Base-by-base conservation (phyloP, 2,797 vertebrate genomes). In the Mormyrops attenuatus region DNA sequence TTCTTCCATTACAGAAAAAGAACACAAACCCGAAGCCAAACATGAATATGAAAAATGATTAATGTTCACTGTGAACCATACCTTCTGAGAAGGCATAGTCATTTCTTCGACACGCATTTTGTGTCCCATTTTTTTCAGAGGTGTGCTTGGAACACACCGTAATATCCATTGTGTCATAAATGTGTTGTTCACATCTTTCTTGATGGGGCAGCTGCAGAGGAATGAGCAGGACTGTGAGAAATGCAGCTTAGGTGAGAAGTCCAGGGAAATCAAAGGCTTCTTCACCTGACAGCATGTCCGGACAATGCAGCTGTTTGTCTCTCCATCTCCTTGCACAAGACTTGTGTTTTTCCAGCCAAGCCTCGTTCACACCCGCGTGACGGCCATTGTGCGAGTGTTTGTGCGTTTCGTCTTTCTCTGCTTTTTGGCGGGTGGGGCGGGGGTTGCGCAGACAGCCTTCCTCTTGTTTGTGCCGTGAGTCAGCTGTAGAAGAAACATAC, bases 261-360 rank as follows among this genome's bases (percentile, higher is more conserved):
- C 93, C 92, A 90, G 82, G 57, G 63, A 90, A 92, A 92, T 95
- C 93, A 94, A 94, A 94, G 93, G 84, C 47, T 50, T 73, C 44
- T 84, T 89, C 91, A 90, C 90, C 93, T 95, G 93, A 94, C 91
- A 90, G 89, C 49, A 9, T 50, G 84, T 90, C 87, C 77, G 90
- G 94, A 95, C 95, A 96, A 94, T 92, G 88, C 87, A 3, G 41
- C 92, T 92, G 91, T 93, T 96, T 92, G 93, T 93, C 91, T 90
- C 87, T 11, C 63, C 91, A n/a, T 49, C n/a, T 17, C 22, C 44
- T 63, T 20, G 30, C 47, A 60, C 69, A 89, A n/a, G 47, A 66
- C 87, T 88, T 57, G 15, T 88, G 57, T 89, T 57, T 52, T 34
- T 50, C 6, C 53, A 85, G 52, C 26, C 17, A 6, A 60, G 73